phyloP scores from a whole-genome alignment of 2,888 invertebrate genomes.

The Tenthredo mesomela region DNA sequence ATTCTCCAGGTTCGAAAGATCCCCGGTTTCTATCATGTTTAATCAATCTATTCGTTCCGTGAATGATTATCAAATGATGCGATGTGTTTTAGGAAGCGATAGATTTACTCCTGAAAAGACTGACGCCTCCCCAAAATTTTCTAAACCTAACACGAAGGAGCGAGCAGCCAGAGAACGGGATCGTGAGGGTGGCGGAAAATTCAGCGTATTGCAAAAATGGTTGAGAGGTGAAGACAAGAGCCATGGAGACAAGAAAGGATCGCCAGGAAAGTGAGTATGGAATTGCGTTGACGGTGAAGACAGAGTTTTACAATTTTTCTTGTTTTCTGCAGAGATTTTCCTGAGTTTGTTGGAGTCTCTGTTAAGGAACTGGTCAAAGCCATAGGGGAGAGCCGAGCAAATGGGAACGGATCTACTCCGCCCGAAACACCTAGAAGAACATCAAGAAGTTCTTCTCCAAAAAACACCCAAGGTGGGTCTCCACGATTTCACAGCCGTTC shows the following conservation, averaged over 20 bases:
- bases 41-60: not conserved
- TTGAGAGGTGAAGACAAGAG: slow-evolving; percentile 79
- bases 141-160: slow-evolving; percentile 71
- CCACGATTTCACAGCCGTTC: slow-evolving; percentile 80
- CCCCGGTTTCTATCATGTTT: not conserved
- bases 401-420: slow-evolving; percentile 88
- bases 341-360: slow-evolving; percentile 83
- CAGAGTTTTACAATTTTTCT: slow-evolving; percentile 31
- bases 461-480: slow-evolving; percentile 77
- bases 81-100: slow-evolving; percentile 64
- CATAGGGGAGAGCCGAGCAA: slow-evolving; percentile 87
- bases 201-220: slow-evolving; percentile 81
- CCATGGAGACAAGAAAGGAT: slow-evolving; percentile 71
- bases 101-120: slow-evolving; percentile 68
- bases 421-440: slow-evolving; percentile 83
- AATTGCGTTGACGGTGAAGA: slow-evolving; percentile 47
- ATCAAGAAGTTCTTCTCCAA: slow-evolving; percentile 79
- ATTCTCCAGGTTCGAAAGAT: slow-evolving; percentile 65
- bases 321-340: slow-evolving; percentile 74
- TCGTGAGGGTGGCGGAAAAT: slow-evolving; percentile 73
- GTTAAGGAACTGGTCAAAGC: slow-evolving; percentile 88
- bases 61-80: not conserved
- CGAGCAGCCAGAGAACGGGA: slow-evolving; percentile 69
- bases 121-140: slow-evolving; percentile 69
- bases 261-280: slow-evolving; percentile 71